Evolutionary conservation across 2,888 invertebrate genomes (phyloP).

Genomic region (Drosophila mimetica): DNA sequence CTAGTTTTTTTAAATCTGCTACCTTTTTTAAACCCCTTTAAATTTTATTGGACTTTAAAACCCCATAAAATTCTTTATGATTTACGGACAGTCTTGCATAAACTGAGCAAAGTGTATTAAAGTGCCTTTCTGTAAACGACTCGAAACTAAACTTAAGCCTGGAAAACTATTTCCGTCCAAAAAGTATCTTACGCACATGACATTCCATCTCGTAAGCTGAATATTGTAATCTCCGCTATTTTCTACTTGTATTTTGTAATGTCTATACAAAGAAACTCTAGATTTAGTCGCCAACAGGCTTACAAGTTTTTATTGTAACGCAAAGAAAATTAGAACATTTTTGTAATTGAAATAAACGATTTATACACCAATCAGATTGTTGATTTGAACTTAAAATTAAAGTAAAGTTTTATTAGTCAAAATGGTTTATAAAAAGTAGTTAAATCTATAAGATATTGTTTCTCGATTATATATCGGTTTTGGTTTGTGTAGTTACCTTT

Average conservation of each 20-base stretch:
- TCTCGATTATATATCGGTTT: too few species aligned
- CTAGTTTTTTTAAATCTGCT: too few species aligned
- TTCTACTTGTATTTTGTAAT: conserved; percentile 32
- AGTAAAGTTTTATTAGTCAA: too few species aligned
- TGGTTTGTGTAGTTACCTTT: too few species aligned
- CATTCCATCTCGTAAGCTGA: conserved; percentile 35
- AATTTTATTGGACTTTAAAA: too few species aligned
- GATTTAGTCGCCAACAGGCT: conserved; percentile 45
- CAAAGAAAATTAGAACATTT: conserved; percentile 37
- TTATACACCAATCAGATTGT: conserved; percentile 6
- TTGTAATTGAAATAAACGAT: conserved; percentile 47
- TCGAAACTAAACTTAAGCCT: conserved; percentile 50
- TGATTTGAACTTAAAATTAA: too few species aligned
- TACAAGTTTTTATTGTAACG: conserved; percentile 67
- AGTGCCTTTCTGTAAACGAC: conserved; percentile 57
- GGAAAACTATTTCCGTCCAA: conserved; percentile 55
- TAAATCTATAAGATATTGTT: too few species aligned
- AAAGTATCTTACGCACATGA: conserved; percentile 7
- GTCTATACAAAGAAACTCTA: conserved; percentile 44
- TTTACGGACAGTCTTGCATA: not conserved
- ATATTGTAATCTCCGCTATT: conserved; percentile 35
- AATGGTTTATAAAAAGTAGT: too few species aligned
- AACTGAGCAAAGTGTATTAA: conserved; percentile 24
- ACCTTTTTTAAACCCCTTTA: too few species aligned
- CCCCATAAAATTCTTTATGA: not conserved